Evolutionary conservation across 1,140 invertebrate species (phyloP), one percentile per base, ranked within the genome.

Genomic region (Drosophila watanabei): DNA sequence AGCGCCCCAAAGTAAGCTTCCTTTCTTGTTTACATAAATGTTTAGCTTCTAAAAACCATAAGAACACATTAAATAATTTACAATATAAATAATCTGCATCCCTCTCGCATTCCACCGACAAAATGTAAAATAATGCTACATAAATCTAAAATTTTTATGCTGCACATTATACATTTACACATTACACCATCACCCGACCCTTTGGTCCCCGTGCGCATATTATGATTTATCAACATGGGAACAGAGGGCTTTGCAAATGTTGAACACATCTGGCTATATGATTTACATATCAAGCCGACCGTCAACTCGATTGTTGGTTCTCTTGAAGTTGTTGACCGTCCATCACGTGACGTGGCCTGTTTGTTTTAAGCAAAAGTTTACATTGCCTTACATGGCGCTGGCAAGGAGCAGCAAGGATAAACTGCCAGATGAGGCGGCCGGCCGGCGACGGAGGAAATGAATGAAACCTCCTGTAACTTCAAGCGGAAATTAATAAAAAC

Each of bases 311-410:
- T 41, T 82, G 66, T 39, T 79, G 52, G 64, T 75, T 33, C 56
- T 79, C 58, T 56, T 72, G 78, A 75, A 82, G 78, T 83, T 83
- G 80, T 84, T 83, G 82, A 86, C 66, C 79, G 82, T 85, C 82
- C 82, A 86, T 85, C 82, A 85, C 69, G 52, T 63, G 82, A 85
- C 52, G 82, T 80, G 41, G 58, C 71, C 64, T 80, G 82, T 86
- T 86, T 85, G 82, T 81, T 85, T 78, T 66, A 86, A 86, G 84
- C 82, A 78, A 85, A 85, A 85, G 54, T 84, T 85, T 81, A 48
- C 75, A 69, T 69, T 63, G 28, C 52, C 37, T 56, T 56, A 56
- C 52, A n/a, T 30, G 39, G 30, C 18, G 54, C 56, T 24, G 39
- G 39, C 33, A 62, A 63, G 35, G 49, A 37, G 24, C 11, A 24